Evolutionary conservation across 2,797 vertebrate species (phyloP), one percentile per base, ranked within the genome.

Genomic region (Cephalopachus bancanus): DNA sequence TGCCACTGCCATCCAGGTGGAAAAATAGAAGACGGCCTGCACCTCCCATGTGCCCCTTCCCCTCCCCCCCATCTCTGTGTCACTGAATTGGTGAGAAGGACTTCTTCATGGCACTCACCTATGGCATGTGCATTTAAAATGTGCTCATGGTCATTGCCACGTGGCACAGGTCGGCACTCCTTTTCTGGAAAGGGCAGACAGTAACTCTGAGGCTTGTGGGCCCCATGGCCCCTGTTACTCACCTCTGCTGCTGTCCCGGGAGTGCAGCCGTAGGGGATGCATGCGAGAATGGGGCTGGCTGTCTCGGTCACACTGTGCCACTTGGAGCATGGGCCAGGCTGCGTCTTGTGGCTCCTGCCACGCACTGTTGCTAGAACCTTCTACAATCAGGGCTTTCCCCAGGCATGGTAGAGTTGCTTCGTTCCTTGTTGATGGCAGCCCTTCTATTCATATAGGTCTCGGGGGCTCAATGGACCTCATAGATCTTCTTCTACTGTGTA

Each of bases 221-320:
- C 65, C 24, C 0, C 3, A 10, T 5, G 28, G 5, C 24, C 10
- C 8, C 55, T 51, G 1, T 28, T 51, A 16, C 7, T 12, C 67
- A 20, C 30, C 6, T 11, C 30, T 33, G 14, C 65, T n/a, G 20
- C 51, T 30, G 19, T 26, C 4, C 1, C 0, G 28, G 8, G 44
- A 53, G 53, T 62, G 55, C 30, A 83, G 67, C 53, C 26, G 0
- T 44, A 28, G 87, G 28, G 4, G 49, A 30, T 55, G 24, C 24
- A 24, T 76, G 51, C 30, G n/a, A 44, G 24, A 28, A 28, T 44
- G 12, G 28, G 74, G 74, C 26, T 76, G 74, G 37, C 37, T 37
- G 37, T 37, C 37, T 37, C 37, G 37, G 37, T 37, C 37, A 37
- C 37, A 37, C 37, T 37, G 37, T 37, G 37, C 37, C 37, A 37